These are phyloP conservation scores for Ageneiosus marmoratus DNA, from an alignment of 2,113 vertebrate genomes.

Conservation along the genomic window DNA sequence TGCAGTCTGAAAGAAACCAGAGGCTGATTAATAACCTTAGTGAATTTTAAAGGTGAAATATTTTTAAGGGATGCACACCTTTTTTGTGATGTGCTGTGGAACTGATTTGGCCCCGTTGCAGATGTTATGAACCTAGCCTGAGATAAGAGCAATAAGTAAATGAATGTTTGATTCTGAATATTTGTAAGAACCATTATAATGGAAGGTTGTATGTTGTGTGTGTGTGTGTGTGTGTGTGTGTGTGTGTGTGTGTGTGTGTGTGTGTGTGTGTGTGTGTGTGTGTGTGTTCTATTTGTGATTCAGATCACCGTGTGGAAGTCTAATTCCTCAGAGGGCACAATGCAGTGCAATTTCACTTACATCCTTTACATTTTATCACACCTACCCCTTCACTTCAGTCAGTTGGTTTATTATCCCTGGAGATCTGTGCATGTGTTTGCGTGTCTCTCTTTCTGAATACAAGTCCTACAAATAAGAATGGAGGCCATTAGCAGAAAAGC, in stretches of 20 bases:
- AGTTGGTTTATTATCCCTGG: constrained; percentile 39
- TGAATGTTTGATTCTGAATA: neutral
- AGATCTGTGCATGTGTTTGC: constrained; percentile 12
- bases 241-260: constrained; percentile 34
- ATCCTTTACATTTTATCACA: constrained; percentile 24
- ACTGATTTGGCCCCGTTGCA: constrained; percentile 24
- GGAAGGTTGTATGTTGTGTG: constrained; percentile 13
- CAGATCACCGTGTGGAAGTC: constrained; percentile 19
- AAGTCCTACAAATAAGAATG: neutral
- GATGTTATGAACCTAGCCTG: constrained; percentile 3
- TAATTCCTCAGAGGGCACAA: constrained; percentile 38
- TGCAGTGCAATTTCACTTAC: constrained; percentile 30
- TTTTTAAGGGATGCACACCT: constrained; percentile 77
- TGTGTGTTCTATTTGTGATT: constrained; percentile 19
- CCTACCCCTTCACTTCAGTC: constrained; percentile 15
- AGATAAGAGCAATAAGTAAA: constrained; percentile 21
- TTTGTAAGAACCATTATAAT: neutral
- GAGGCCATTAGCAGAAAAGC: neutral
- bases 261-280: constrained; percentile 34
- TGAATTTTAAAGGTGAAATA: constrained; percentile 75
- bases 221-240: constrained; percentile 33
- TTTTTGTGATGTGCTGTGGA: constrained; percentile 51
- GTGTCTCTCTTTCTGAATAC: neutral
- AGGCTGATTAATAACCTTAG: constrained; percentile 61
- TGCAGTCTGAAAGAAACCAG: constrained; percentile 47